Evolutionary conservation across 1,140 invertebrate species (phyloP), one percentile per base, ranked within the genome.

Genomic region (Alviniconcha marisindica): DNA sequence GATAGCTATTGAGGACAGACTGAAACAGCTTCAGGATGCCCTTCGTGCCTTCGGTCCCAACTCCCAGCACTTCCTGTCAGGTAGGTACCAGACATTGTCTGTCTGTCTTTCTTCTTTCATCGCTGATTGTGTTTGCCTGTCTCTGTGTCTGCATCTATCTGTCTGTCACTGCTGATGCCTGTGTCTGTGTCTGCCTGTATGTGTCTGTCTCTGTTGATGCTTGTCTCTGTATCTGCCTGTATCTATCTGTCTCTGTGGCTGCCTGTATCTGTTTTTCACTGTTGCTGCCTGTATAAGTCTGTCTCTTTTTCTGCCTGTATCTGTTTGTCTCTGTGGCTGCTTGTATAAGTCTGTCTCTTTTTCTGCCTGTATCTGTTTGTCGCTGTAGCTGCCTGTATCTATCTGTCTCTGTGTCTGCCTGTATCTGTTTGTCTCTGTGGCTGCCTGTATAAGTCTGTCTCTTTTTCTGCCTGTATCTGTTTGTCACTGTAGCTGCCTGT

Each of bases 1-100:
- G 94, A 94, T 96, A 85, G 95, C 95, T 54, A 95, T 96, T 88
- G 96, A 97, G 88, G 96, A 97, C 89, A 94, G 96, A 85, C 95
- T 96, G 87, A 96, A 96, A 92, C 94, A 95, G 87, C 93, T 97
- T 79, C 93, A 94, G 80, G 92, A 93, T 81, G 92, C 93, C 78
- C 86, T 93, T 18, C 85, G 91, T 78, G 93, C 93, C 82, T 94
- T 93, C 88, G 93, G 93, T 77, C 92, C 93, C 48, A 91, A 92
- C 48, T 93, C 93, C 60, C 93, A 94, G 87, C 93, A 94, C 86
- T 94, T 94, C 86, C 89, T 94, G 10, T 93, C 92, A 87, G 91
- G 93, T 93, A 85, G 88, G 87, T 85, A 48, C 44, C 44, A 48
- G n/a, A n/a, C n/a, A n/a, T n/a, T n/a, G n/a, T n/a, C n/a, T n/a